Base-by-base conservation (phyloP, 92 coral and sea anemone genomes). In the Hydrozoanthus gracilis region DNA sequence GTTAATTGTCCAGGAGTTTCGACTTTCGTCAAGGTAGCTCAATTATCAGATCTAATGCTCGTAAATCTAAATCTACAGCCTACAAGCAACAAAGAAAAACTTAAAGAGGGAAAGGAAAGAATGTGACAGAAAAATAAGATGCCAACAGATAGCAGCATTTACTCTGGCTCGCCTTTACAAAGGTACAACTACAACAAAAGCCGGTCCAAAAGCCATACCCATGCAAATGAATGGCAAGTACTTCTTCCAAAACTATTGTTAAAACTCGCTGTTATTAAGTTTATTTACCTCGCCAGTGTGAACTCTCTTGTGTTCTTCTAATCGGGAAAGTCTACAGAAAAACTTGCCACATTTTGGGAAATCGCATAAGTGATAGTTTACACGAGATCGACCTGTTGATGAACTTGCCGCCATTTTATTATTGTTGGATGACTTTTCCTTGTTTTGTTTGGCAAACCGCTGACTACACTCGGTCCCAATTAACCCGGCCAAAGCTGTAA, bases 251-350 rank as follows among this genome's bases (percentile, higher is more conserved):
- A 27, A 27, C 39, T 27, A 27, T 27, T 27, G 39, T 52, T 5
- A 45, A 64, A 17, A 49, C 5, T 4, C 48, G 61, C 8, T 14
- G 16, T 72, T 71, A 44, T 27, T 0, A 27, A 27, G 39, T 27
- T 27, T 2, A 27, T 76, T 65, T 83, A 96, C 99, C 99, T 93
- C 99, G 47, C 96, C 97, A 8, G 98, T 96, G 90, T 96, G 99
- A 48, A 73, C 79, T 78, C 98, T 68, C 86, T 93, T 92, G 91
- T 96, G 99, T 74, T 92, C 93, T 47, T 88, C 75, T 9, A 96
- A 86, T 86, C 95, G 75, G 46, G 75, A 73, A 50, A 71, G 52
- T 67, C 91, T 96, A 7, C 54, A 77, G 92, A 91, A 95, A 47
- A 86, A 62, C 83, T 95, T 95, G 5, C 95, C 95, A 54, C 99